Evolutionary conservation across 2,113 vertebrate species (phyloP).

Genomic region (Cyprinodon tularosa): DNA sequence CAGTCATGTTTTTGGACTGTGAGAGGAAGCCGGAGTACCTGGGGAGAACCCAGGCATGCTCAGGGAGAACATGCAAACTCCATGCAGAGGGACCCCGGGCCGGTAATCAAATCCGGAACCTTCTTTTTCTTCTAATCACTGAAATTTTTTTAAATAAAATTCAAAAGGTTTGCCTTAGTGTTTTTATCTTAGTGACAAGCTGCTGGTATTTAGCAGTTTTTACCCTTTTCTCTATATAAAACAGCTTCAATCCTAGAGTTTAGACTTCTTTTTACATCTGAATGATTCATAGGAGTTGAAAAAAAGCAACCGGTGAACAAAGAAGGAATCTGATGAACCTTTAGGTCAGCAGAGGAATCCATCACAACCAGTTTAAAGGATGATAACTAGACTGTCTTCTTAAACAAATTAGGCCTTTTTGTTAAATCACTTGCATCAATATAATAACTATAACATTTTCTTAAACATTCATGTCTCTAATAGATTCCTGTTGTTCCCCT

Average conservation of each 20-base stretch:
- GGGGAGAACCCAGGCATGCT: no score
- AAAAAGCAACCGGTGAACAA: background rate
- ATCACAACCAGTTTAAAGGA: background rate
- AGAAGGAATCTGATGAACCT: no score
- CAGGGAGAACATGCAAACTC: no score
- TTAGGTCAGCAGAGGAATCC: background rate
- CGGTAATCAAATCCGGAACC: no score
- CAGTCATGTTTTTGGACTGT: no score
- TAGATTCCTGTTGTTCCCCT: no score
- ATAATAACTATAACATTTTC: background rate
- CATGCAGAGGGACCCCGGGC: no score
- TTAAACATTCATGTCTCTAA: background rate
- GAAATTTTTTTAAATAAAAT: background rate
- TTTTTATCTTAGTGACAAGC: background rate
- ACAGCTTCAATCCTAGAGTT: background rate
- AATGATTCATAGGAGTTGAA: no score
- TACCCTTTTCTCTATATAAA: background rate
- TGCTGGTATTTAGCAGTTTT: background rate
- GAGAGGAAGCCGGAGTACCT: no score
- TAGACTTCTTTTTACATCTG: background rate
- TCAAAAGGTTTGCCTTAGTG: background rate
- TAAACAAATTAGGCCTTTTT: background rate
- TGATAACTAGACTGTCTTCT: no score
- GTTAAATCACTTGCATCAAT: background rate
- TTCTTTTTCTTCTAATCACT: no score